Percentiles rank a stretch among this genome's conserved stretches.
Evolutionary conservation across 2,113 vertebrate genomes (phyloP).

Genomic region (Pseudorhombus dupliciocellatus): DNA sequence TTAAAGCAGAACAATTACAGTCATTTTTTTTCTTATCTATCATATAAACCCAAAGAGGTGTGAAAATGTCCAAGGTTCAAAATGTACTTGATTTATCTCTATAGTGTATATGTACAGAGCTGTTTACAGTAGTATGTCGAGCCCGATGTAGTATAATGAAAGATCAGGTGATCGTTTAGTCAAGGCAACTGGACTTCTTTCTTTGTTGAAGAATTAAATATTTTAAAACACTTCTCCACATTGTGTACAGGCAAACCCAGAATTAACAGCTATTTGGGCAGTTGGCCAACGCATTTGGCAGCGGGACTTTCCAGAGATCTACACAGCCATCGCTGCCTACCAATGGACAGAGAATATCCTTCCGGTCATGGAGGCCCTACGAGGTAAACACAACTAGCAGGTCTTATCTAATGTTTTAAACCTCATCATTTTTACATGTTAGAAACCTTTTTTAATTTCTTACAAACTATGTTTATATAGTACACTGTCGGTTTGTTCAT

Average conservation of each 20-base stretch:
- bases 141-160: not conserved
- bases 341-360: slow-evolving; percentile 95
- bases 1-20: not conserved
- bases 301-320: slow-evolving; percentile 95
- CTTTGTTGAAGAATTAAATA: too few species aligned
- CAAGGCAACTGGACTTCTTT: too few species aligned
- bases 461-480: not conserved
- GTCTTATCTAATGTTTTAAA: not conserved
- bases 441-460: not conserved
- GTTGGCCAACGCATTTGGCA: slow-evolving; percentile 98
- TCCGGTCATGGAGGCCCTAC: slow-evolving; percentile 93
- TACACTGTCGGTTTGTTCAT: not conserved
- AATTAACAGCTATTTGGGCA: slow-evolving; percentile 91
- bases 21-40: not conserved
- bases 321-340: slow-evolving; percentile 86
- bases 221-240: slow-evolving; percentile 13
- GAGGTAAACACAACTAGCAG: slow-evolving; percentile 82
- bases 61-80: not conserved
- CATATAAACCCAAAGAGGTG: not conserved
- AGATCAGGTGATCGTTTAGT: too few species aligned
- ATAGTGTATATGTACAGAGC: not conserved
- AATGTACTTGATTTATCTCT: not conserved
- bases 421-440: not conserved
- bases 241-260: slow-evolving; percentile 88
- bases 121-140: slow-evolving; percentile 5